Evolutionary conservation across 1,140 invertebrate genomes (phyloP), one percentile per base, ranked within the genome.

Genomic region (Cotesia glomerata): DNA sequence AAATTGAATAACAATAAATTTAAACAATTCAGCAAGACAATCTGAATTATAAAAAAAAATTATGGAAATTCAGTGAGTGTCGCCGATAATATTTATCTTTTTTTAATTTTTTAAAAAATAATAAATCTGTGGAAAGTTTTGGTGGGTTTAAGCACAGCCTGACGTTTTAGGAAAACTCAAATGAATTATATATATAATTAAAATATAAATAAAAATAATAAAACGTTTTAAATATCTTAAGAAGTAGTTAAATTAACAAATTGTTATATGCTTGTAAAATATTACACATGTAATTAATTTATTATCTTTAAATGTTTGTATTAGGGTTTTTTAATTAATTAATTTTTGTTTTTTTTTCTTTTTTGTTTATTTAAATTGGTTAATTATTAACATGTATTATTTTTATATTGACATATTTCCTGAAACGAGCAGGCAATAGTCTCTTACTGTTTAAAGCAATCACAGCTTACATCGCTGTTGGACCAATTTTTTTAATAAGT

Each of bases 361-460:
- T 11, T 14, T 13, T 14, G 9, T 3, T 13, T 56, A 56, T 56
- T 56, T 7, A 56, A 14, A 56, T n/a, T 14, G 9, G n/a, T 56
- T 8, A 14, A 18, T 14, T 18, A 62, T n/a, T 39, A 45, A 51
- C 14, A 54, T 58, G 49, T 49, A 18, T 67, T 36, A n/a, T 69
- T 36, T n/a, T 59, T 71, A 52, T 13, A 69, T 74, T 62, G 11
- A 39, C 11, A 39, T 8, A 62, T 61, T 71, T 84, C 79, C 80
- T 76, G 76, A 69, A 80, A 86, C 80, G 79, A 3, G 79, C 78
- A 77, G 78, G 78, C 79, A 78, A 84, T 74, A 77, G 84, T 80
- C 82, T 85, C 81, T 84, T 86, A 87, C 87, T 87, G 86, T 87
- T 87, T 87, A 84, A 87, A 86, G 85, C 86, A 87, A 87, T 87